Base-by-base conservation (phyloP, 2,888 invertebrate genomes). In the Eupithecia dodoneata region DNA sequence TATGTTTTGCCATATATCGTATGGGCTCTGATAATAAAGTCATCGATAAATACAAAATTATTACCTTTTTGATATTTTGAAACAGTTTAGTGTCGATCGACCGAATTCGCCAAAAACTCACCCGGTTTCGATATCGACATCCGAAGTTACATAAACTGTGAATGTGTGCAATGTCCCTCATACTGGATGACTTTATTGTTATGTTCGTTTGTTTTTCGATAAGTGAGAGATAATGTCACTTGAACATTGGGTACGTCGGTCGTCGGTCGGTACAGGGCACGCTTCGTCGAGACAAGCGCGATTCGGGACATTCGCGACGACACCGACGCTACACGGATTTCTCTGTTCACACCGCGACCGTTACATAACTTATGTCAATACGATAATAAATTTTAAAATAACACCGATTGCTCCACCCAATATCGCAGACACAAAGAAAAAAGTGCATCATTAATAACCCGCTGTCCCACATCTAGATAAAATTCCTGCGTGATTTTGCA, bases 141-240 rank as follows among this genome's bases (percentile, higher is more conserved):
- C 83, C 81, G 77, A 79, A 81, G 85, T 91, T 92, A 89, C 86
- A 88, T 91, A 92, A 91, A 88, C 76, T 77, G 81, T 79, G 83
- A 85, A 86, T 83, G 85, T 84, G 81, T 84, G 81, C 83, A 87
- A 86, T 85, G 85, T 82, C 45, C 42, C 45, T 45, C 44, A 85
- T 87, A 85, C 83, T 82, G 81, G 82, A 86, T 84, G 83, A 84
- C 87, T 88, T 88, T 88, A 88, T 88, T 87, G 85, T 87, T 85
- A 86, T 87, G 85, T 83, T 82, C 79, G 84, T 87, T 86, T 85
- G 85, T 88, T 85, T 85, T 80, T 85, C 84, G 88, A 92, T 91
- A 88, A 90, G 88, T 88, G 85, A 86, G 86, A 83, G 88, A 92
- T 90, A 88, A 90, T 90, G 90, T 88, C 87, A 86, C 91, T 88